phyloP scores from a whole-genome alignment of 1,140 invertebrate species.

The Drosophila trapezifrons region DNA sequence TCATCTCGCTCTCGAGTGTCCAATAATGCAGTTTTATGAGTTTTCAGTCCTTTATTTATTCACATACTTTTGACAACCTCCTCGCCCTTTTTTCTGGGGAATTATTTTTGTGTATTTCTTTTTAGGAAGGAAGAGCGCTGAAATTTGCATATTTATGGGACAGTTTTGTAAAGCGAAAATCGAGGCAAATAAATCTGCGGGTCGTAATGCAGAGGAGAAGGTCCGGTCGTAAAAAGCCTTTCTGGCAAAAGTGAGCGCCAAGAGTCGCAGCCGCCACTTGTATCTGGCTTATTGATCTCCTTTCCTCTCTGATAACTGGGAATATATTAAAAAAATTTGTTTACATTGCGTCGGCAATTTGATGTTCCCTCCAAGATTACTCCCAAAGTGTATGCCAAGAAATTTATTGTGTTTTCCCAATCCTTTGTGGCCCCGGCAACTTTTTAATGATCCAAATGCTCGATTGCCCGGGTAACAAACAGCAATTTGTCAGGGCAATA shows the following conservation, averaged over 20 bases:
- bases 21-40: slow-evolving; percentile 70
- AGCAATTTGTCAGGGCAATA: slow-evolving; percentile 68
- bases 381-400: slow-evolving; percentile 32
- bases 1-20: slow-evolving; percentile 33
- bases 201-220: slow-evolving; percentile 64
- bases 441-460: slow-evolving; percentile 72
- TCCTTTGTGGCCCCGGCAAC: slow-evolving; percentile 59
- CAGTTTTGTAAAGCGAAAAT: slow-evolving; percentile 62
- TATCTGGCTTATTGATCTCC: slow-evolving; percentile 72
- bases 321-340: slow-evolving; percentile 60
- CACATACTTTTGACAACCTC: slow-evolving; percentile 38
- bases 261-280: slow-evolving; percentile 42
- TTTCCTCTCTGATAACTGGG: slow-evolving; percentile 1
- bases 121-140: slow-evolving; percentile 14
- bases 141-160: slow-evolving; percentile 82
- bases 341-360: slow-evolving; percentile 69
- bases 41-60: slow-evolving; percentile 50
- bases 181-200: slow-evolving; percentile 69
- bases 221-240: slow-evolving; percentile 52
- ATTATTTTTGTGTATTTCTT: slow-evolving; percentile 40
- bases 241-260: slow-evolving; percentile 35
- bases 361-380: slow-evolving; percentile 51
- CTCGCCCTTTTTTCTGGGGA: slow-evolving; percentile 8
- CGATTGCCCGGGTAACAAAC: slow-evolving; percentile 53
- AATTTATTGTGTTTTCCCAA: slow-evolving; percentile 71